A percentile compares a stretch with the other conserved stretches of the same genome.
Conservation (phyloP, 2,113 vertebrate genomes). For the Muntiacus muntjak region DNA sequence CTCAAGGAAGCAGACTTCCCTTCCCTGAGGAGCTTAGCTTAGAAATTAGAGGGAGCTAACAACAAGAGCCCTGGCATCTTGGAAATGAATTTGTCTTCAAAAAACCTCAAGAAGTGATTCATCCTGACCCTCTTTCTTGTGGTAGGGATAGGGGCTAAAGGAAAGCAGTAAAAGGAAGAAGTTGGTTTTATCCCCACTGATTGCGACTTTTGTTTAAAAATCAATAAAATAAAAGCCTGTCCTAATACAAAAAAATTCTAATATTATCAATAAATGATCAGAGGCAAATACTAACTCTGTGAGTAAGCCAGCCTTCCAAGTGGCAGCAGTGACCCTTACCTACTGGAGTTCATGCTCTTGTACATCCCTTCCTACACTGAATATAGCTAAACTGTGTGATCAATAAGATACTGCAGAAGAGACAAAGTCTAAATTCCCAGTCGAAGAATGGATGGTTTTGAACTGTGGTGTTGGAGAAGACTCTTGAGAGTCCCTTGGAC, state of each 20-base stretch:
- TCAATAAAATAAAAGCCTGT: background rate
- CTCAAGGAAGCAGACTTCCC: background rate
- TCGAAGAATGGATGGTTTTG: background rate
- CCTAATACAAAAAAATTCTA: background rate
- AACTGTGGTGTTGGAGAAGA: background rate
- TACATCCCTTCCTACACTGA: background rate
- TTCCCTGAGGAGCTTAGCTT: background rate
- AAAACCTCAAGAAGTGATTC: background rate
- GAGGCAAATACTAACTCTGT: background rate
- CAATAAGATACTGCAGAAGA: background rate
- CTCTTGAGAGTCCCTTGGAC: background rate
- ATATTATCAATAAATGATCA: background rate
- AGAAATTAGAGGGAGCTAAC: background rate
- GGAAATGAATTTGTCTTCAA: background rate
- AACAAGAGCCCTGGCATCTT: background rate
- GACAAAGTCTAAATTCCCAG: background rate
- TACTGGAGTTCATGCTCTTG: background rate
- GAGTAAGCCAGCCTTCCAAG: background rate
- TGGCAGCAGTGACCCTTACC: background rate
- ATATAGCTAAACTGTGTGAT: background rate
- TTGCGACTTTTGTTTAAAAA: background rate
- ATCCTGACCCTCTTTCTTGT: background rate
- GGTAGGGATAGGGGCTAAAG: background rate
- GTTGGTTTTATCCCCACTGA: background rate
- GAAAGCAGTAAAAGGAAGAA: background rate